These are phyloP conservation scores for Tetragonula carbonaria DNA, from an alignment of 2,888 invertebrate species.

Conservation along the genomic window DNA sequence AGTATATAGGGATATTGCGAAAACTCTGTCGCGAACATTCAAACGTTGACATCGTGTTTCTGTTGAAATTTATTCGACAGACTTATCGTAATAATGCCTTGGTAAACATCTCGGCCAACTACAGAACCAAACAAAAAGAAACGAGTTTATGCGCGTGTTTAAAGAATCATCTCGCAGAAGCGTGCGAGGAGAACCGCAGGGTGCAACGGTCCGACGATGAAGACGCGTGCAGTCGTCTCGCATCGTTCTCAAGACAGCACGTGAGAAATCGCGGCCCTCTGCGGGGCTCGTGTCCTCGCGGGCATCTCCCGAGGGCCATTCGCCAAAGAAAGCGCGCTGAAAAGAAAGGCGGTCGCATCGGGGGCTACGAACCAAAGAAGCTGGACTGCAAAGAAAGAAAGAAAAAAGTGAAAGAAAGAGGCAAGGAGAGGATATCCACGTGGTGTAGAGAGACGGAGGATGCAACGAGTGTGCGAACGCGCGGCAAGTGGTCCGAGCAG, in stretches of 20 bases:
- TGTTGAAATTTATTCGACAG: neutral
- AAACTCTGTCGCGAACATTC: neutral
- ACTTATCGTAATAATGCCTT: neutral
- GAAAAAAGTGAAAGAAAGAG: constrained; percentile 1
- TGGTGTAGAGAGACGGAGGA: constrained; percentile 64
- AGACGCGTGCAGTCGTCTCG: constrained; percentile 26
- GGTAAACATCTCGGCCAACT: neutral
- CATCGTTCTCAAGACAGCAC: constrained; percentile 26
- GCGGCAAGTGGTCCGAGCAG: constrained; percentile 80
- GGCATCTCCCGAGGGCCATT: constrained; percentile 18
- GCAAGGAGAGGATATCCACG: constrained; percentile 61
- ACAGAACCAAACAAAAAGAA: neutral
- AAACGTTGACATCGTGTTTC: neutral
- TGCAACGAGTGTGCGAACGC: constrained; percentile 82
- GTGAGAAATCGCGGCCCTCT: constrained; percentile 57
- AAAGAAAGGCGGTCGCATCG: constrained; percentile 11
- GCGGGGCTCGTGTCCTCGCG: constrained; percentile 44
- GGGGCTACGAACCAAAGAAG: constrained; percentile 33
- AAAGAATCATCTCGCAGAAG: constrained; percentile 12
- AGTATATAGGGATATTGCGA: neutral
- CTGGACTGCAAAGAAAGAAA: neutral
- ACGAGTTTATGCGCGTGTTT: neutral
- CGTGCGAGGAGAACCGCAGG: neutral
- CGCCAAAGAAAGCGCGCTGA: constrained; percentile 12
- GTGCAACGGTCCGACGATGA: constrained; percentile 34